Percentiles rank a stretch among this genome's conserved stretches.
Conservation (phyloP, 2,888 invertebrate genomes). For the Acleris laterana region DNA sequence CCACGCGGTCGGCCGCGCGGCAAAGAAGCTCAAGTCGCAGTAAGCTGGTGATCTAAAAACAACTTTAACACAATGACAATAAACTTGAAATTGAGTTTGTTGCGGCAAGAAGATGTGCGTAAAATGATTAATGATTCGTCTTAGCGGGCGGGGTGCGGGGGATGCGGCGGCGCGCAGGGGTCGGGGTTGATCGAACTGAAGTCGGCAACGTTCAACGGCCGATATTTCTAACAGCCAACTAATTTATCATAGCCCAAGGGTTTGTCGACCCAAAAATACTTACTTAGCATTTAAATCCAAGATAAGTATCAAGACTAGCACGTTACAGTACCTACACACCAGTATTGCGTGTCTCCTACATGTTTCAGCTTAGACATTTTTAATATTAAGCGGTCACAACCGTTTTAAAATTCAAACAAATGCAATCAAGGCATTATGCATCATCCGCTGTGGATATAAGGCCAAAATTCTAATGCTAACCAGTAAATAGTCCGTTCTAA, state of each 20-base stretch:
- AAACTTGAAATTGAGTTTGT: constrained; percentile 54
- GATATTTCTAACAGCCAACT: constrained; percentile 61
- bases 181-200: constrained; percentile 77
- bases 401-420: constrained; percentile 42
- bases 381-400: constrained; percentile 57
- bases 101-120: constrained; percentile 56
- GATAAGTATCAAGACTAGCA: constrained; percentile 47
- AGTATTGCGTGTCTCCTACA: constrained; percentile 13
- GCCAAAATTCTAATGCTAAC: constrained; percentile 46
- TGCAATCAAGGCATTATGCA: constrained; percentile 44
- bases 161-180: constrained; percentile 48
- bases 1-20: constrained; percentile 40
- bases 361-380: constrained; percentile 44
- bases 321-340: constrained; percentile 18
- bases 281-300: neutral
- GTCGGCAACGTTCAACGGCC: constrained; percentile 74
- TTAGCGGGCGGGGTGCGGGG: constrained; percentile 59
- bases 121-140: constrained; percentile 74
- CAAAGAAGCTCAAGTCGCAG: constrained; percentile 52
- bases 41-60: constrained; percentile 50
- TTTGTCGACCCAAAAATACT: constrained; percentile 40
- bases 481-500: constrained; percentile 40
- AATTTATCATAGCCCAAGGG: constrained; percentile 57
- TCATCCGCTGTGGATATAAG: constrained; percentile 47
- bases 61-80: constrained; percentile 56